Evolutionary conservation across 2,888 invertebrate genomes (phyloP).

Genomic region (Abscondita cerata): DNA sequence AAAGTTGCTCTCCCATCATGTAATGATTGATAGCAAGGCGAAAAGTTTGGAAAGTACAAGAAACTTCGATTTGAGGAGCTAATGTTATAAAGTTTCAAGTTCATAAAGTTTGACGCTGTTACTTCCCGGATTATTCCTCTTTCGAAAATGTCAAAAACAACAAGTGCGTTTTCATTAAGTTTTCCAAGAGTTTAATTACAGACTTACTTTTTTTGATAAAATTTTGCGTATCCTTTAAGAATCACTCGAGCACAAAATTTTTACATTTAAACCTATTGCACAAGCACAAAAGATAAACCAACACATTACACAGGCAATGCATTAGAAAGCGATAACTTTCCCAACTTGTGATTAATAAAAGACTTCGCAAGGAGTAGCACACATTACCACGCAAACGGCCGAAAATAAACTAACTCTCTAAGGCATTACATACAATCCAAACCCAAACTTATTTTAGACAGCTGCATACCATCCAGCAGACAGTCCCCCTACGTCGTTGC

Average conservation of each 20-base stretch:
- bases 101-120: background rate
- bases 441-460: conserved; percentile 51
- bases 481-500: conserved; percentile 42
- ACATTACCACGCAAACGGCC: conserved; percentile 25
- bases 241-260: background rate
- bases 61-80: conserved; percentile 5
- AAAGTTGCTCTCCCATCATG: conserved; percentile 3
- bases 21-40: background rate
- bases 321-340: background rate
- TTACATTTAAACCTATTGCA: conserved; percentile 2
- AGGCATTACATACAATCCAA: conserved; percentile 24
- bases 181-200: too few species aligned
- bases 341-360: background rate
- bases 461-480: conserved; percentile 46
- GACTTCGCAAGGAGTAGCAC: background rate
- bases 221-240: too few species aligned
- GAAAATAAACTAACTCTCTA: conserved; percentile 38
- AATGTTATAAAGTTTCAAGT: background rate
- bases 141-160: too few species aligned
- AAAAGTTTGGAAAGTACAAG: conserved; percentile 4
- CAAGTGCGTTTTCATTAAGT: too few species aligned
- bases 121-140: too few species aligned
- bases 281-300: conserved; percentile 1
- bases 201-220: too few species aligned
- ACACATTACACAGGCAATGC: background rate